Evolutionary conservation across 2,888 invertebrate genomes (phyloP).

Genomic region (Watsonalla binaria): DNA sequence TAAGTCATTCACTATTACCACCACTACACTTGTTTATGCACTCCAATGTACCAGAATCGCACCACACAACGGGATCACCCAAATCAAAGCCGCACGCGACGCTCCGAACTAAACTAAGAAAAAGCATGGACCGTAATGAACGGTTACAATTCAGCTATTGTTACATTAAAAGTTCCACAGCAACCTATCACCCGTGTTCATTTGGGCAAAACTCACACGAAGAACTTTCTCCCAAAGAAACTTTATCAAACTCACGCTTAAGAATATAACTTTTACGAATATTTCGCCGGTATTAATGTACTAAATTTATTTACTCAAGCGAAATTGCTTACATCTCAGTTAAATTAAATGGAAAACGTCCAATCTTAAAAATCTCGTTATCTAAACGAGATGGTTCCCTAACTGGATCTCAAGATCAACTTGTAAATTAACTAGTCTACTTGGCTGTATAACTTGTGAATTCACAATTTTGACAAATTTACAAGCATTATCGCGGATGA

Average conservation of each 20-base stretch:
- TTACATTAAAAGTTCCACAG: conserved; percentile 33
- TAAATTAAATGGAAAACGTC: neutral
- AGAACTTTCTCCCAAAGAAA: conserved; percentile 43
- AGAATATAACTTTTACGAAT: neutral
- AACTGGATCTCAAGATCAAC: neutral
- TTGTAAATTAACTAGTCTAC: neutral
- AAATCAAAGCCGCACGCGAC: conserved; percentile 1
- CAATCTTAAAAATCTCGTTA: neutral
- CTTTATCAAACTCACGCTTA: conserved; percentile 38
- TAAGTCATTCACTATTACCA: conserved; percentile 8
- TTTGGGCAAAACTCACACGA: conserved; percentile 34
- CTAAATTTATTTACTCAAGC: neutral
- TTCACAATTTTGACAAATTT: too few species aligned
- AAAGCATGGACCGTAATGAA: conserved; percentile 13
- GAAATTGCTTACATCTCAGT: neutral
- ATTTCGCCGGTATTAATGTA: too few species aligned
- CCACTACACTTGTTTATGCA: neutral
- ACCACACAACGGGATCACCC: neutral
- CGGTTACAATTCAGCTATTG: conserved; percentile 29
- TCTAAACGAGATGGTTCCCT: neutral
- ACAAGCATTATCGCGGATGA: conserved; percentile 1
- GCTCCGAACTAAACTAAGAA: conserved; percentile 15
- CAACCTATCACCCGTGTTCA: conserved; percentile 39
- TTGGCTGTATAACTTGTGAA: neutral
- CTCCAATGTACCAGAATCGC: conserved; percentile 1